These are phyloP conservation scores for Pomacea maculata DNA, from an alignment of 1,140 invertebrate genomes.

Conservation along the genomic window DNA sequence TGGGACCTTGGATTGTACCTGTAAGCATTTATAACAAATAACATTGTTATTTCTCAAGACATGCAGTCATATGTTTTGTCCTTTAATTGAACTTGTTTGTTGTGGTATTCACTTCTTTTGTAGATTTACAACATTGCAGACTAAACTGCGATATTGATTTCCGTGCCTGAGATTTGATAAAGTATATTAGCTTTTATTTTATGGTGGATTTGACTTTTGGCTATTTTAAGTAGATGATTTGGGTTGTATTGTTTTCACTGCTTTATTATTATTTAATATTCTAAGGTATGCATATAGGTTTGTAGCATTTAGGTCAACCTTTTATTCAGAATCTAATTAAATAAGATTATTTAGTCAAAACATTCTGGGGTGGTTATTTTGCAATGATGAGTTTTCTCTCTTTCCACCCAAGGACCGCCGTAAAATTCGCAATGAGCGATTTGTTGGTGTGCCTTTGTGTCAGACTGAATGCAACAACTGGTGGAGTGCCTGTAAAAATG, in stretches of 20 bases:
- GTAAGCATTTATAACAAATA: constrained; percentile 48
- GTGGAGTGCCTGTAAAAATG: constrained; percentile 68
- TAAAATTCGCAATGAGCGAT: constrained; percentile 66
- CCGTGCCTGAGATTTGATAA: not conserved
- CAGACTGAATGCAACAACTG: constrained; percentile 66
- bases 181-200: not conserved
- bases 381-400: not conserved
- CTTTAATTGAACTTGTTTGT: no score
- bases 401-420: constrained; percentile 56
- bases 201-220: no score
- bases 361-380: not conserved
- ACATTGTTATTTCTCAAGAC: no score
- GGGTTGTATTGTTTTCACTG: no score
- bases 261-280: no score
- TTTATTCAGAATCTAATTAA: no score
- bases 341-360: not conserved
- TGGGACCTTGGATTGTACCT: constrained; percentile 69
- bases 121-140: no score
- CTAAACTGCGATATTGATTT: no score
- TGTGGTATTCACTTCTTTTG: no score
- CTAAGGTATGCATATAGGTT: no score
- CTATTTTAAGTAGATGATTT: no score
- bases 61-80: not conserved
- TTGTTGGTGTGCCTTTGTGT: constrained; percentile 68
- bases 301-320: no score